Evolutionary conservation across 2,888 invertebrate species (phyloP).

Genomic region (Fragum fragum): DNA sequence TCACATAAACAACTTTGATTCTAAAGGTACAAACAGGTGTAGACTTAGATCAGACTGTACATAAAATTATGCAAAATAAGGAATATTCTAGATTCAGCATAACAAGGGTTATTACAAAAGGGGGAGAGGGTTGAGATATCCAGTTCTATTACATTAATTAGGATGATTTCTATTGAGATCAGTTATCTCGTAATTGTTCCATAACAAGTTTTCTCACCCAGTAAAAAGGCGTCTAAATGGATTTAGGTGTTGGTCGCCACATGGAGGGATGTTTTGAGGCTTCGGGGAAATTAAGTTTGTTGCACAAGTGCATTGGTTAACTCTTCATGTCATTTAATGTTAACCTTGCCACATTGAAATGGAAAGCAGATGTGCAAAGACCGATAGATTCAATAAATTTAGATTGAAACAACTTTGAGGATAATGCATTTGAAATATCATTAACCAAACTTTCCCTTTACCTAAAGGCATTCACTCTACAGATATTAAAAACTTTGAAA

Average conservation of each 20-base stretch:
- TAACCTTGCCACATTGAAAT: neutral
- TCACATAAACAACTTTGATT: too few species aligned
- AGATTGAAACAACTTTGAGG: neutral
- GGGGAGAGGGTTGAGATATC: conserved; percentile 6
- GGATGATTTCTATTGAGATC: conserved; percentile 9
- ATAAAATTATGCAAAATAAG: too few species aligned
- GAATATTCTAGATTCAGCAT: too few species aligned
- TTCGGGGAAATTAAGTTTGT: neutral
- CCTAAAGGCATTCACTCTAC: too few species aligned
- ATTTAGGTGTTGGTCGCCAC: conserved; percentile 1
- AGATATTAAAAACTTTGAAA: too few species aligned
- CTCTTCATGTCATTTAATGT: neutral
- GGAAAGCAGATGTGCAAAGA: neutral
- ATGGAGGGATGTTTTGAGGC: neutral
- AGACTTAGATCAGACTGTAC: too few species aligned
- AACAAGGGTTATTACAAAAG: too few species aligned
- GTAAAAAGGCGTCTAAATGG: neutral
- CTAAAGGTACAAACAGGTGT: too few species aligned
- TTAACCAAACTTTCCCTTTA: too few species aligned
- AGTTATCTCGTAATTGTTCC: neutral
- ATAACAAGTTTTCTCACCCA: neutral
- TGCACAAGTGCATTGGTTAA: conserved; percentile 6
- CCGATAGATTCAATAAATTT: neutral
- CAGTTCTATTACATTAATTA: conserved; percentile 18
- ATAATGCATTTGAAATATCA: too few species aligned